Percentiles rank a stretch among this genome's conserved stretches.
Evolutionary conservation across 2,888 invertebrate species (phyloP).

Genomic region (Drosophila nr. perissopoda): DNA sequence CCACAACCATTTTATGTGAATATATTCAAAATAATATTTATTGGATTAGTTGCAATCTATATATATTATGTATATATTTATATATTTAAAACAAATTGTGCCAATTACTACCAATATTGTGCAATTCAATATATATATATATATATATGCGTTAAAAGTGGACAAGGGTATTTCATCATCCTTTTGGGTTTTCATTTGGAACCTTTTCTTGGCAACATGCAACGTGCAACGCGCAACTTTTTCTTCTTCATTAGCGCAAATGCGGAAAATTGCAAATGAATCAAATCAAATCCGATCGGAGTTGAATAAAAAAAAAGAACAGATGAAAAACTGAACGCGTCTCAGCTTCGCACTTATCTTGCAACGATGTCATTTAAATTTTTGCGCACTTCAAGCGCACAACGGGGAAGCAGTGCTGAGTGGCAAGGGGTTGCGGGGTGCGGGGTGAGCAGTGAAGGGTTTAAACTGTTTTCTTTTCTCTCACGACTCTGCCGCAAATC

Average conservation of each 20-base stretch:
- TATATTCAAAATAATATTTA: background rate
- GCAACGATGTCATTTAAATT: constrained; percentile 65
- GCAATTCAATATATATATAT: background rate
- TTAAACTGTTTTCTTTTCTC: constrained; percentile 65
- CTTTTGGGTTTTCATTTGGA: background rate
- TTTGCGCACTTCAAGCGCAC: constrained; percentile 61
- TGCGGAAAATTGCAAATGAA: constrained; percentile 77
- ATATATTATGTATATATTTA: background rate
- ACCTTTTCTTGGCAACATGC: constrained; percentile 14
- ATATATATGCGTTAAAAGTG: background rate
- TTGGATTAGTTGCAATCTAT: background rate
- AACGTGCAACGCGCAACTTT: constrained; percentile 6
- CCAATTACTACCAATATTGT: background rate
- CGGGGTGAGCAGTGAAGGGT: constrained; percentile 13
- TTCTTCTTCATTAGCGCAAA: constrained; percentile 63
- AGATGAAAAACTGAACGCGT: background rate
- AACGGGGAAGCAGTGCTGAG: background rate
- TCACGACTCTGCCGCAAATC: constrained; percentile 62
- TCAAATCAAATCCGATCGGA: constrained; percentile 59
- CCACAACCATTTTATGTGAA: background rate
- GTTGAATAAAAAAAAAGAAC: background rate
- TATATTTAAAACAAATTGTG: background rate
- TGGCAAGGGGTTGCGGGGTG: background rate
- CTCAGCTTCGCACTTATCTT: constrained; percentile 27
- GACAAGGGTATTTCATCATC: background rate